These are phyloP conservation scores for Amphipyra berbera DNA, from an alignment of 2,888 invertebrate genomes.

Conservation along the genomic window DNA sequence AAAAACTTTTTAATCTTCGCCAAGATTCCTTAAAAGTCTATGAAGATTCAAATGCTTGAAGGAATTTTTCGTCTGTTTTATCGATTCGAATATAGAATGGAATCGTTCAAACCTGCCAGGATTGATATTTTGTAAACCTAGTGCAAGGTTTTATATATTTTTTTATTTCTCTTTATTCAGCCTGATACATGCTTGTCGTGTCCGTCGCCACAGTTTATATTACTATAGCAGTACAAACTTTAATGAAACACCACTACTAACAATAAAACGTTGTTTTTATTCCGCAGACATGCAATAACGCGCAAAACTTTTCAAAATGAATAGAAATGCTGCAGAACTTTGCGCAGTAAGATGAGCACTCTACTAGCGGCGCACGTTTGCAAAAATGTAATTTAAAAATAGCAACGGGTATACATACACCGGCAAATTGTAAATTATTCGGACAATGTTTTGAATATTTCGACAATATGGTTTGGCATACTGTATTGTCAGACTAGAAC, in stretches of 20 bases:
- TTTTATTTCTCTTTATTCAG: neutral
- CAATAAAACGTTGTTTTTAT: slow-evolving; percentile 42
- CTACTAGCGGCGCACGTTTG: slow-evolving; percentile 45
- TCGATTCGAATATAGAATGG: too few species aligned
- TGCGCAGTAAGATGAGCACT: slow-evolving; percentile 45
- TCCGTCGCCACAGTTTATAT: slow-evolving; percentile 6
- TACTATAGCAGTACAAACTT: slow-evolving; percentile 21
- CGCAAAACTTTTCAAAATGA: slow-evolving; percentile 48
- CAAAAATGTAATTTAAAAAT: slow-evolving; percentile 63
- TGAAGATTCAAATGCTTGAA: too few species aligned
- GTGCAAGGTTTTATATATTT: neutral
- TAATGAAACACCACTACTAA: slow-evolving; percentile 36
- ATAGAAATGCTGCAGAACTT: slow-evolving; percentile 55
- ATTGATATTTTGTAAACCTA: neutral
- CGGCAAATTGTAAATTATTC: slow-evolving; percentile 48
- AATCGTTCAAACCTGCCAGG: too few species aligned
- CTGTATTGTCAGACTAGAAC: neutral
- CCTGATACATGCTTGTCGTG: neutral
- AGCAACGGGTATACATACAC: slow-evolving; percentile 31
- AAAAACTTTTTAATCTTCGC: too few species aligned
- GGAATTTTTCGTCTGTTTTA: too few species aligned
- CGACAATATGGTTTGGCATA: slow-evolving; percentile 19
- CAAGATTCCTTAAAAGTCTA: too few species aligned
- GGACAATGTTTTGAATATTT: slow-evolving; percentile 43
- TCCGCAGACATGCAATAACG: slow-evolving; percentile 50